Base-by-base conservation (phyloP, 2,888 invertebrate genomes). In the Scaeva pyrastri region DNA sequence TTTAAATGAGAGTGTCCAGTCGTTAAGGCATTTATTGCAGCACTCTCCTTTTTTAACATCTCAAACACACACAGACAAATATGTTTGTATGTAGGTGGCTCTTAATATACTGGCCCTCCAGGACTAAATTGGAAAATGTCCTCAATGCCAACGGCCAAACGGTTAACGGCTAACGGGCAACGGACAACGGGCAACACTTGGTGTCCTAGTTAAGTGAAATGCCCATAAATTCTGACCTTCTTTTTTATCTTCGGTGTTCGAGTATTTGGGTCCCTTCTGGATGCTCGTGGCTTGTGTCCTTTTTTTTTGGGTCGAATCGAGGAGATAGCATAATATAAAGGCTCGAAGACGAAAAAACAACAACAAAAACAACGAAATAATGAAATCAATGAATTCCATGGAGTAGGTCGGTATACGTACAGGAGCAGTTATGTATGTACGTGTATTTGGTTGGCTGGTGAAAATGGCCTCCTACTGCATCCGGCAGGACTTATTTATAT, bases 151-250 rank as follows among this genome's bases (percentile, higher is more conserved):
- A 36, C 21, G 73, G 73, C 85, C 81, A 76, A n/a, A 7, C 5
- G 31, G 6, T 2, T 8, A 31, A 31, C 31, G 1, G 31, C 31
- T 31, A 31, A 0, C 31, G 1, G 31, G 31, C 31, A 31, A 8
- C 8, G 31, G 6, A 8, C 31, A 31, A 12, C 19, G 73, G 73
- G 76, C 72, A 48, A 85, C 76, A 81, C 81, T 85, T 77, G 72
- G 68, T 81, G 85, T 81, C 81, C 85, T 52, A 77, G 85, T 85
- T 85, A 85, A 85, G 76, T 77, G 85, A 85, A 85, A 85, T 56
- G 76, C 48, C 85, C 71, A 85, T 85, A 85, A 85, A 85, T 85
- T 62, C 56, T 62, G 68, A 52, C 52, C 52, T 52, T 68, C 19
- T 68, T 68, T 73, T 73, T 31, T 55, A 14, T 52, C 36, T 31